Conservation (phyloP, 2,797 vertebrate genomes). For the Chaunax sp. region DNA sequence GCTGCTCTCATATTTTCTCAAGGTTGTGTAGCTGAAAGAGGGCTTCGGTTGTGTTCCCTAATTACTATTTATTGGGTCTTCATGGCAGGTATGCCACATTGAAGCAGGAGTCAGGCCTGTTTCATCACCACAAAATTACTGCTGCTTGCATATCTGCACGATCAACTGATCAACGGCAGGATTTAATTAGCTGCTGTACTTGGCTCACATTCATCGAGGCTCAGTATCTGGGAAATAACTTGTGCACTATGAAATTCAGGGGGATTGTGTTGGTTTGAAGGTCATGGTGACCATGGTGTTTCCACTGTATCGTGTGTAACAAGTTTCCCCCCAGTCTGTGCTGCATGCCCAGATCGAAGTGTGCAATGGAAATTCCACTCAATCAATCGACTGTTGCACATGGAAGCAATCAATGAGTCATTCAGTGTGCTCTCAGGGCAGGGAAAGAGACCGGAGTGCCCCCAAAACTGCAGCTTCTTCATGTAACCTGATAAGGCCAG, state of each 20-base stretch:
- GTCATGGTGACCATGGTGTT: slow-evolving; percentile 51
- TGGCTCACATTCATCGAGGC: slow-evolving; percentile 14
- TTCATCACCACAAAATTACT: slow-evolving; percentile 67
- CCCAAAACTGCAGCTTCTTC: background rate
- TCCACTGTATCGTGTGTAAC: slow-evolving; percentile 25
- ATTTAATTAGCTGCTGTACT: slow-evolving; percentile 54
- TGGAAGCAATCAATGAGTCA: slow-evolving; percentile 69
- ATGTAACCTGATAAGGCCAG: background rate
- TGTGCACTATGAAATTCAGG: slow-evolving; percentile 22
- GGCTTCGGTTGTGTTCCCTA: slow-evolving; percentile 39
- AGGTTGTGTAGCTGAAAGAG: slow-evolving; percentile 52
- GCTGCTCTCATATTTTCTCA: slow-evolving; percentile 36
- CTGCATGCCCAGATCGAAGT: slow-evolving; percentile 35
- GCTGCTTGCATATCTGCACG: slow-evolving; percentile 26
- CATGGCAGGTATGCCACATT: slow-evolving; percentile 6
- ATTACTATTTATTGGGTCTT: slow-evolving; percentile 13
- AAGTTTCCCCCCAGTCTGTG: slow-evolving; percentile 16
- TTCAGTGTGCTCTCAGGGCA: slow-evolving; percentile 20
- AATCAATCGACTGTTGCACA: slow-evolving; percentile 56
- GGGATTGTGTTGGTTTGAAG: slow-evolving; percentile 51
- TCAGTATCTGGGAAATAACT: slow-evolving; percentile 14
- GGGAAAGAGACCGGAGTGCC: background rate
- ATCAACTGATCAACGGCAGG: slow-evolving; percentile 28
- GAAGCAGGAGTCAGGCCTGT: slow-evolving; percentile 14
- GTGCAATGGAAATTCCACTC: slow-evolving; percentile 75